Evolutionary conservation across 2,888 invertebrate species (phyloP).

Genomic region (Diadegma fenestrale): DNA sequence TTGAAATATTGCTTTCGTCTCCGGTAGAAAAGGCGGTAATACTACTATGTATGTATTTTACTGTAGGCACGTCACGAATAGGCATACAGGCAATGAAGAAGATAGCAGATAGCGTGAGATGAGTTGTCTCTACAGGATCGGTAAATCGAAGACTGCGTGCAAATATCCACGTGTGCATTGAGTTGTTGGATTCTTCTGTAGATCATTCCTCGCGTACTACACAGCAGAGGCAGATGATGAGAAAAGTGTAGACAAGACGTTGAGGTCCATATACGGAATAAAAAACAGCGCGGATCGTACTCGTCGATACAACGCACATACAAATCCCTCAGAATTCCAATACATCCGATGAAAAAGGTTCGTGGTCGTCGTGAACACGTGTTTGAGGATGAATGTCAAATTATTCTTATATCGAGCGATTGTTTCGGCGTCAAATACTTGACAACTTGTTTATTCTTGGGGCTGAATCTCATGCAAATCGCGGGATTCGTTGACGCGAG

Average conservation of each 20-base stretch:
- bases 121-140: conserved; percentile 24
- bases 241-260: conserved; percentile 39
- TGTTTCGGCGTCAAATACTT: neutral
- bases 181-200: neutral
- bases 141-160: conserved; percentile 25
- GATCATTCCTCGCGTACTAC: neutral
- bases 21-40: conserved; percentile 26
- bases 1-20: conserved; percentile 63
- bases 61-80: conserved; percentile 34
- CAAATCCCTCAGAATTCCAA: conserved; percentile 50
- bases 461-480: neutral
- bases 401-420: neutral
- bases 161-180: neutral
- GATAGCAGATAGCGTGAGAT: conserved; percentile 50
- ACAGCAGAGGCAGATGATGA: conserved; percentile 4
- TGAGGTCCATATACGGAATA: conserved; percentile 19
- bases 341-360: conserved; percentile 21
- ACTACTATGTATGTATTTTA: conserved; percentile 26
- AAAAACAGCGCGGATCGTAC: conserved; percentile 9
- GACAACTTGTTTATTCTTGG: neutral
- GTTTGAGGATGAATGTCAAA: neutral
- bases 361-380: neutral
- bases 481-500: neutral
- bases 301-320: conserved; percentile 5
- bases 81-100: conserved; percentile 38